These are phyloP conservation scores for Malurus melanocephalus DNA, from an alignment of 2,113 vertebrate genomes.

Conservation along the genomic window DNA sequence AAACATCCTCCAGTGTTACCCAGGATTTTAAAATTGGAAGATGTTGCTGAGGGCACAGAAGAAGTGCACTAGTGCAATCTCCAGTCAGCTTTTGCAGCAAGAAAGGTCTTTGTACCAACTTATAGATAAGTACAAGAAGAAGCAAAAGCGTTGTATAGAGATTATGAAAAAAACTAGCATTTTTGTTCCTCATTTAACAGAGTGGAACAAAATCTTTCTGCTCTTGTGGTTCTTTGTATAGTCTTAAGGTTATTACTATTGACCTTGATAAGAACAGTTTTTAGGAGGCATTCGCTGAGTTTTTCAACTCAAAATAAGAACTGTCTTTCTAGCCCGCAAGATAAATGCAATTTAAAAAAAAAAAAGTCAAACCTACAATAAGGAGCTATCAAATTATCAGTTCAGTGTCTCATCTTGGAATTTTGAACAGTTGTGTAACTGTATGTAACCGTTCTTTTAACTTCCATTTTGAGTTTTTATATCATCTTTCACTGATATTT, in stretches of 20 bases:
- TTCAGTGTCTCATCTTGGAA: background rate
- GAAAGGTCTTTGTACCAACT: background rate
- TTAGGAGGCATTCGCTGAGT: background rate
- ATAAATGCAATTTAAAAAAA: background rate
- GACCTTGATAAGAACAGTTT: background rate
- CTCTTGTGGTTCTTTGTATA: background rate
- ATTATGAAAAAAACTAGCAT: background rate
- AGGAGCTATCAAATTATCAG: background rate
- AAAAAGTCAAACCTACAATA: background rate
- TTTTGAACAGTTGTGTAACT: background rate
- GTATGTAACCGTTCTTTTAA: background rate
- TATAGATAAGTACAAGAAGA: background rate
- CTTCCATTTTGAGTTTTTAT: background rate
- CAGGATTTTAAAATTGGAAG: background rate
- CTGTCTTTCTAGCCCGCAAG: background rate
- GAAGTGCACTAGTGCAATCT: rapidly evolving
- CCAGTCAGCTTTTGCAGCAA: background rate
- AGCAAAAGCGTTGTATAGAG: background rate
- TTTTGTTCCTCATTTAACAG: background rate
- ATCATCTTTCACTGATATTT: background rate
- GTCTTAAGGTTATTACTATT: background rate
- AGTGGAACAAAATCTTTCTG: background rate
- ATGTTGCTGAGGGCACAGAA: background rate
- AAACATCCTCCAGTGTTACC: background rate
- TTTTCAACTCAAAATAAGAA: background rate